Conservation (phyloP, 1,140 invertebrate genomes). For the Formica selysi region DNA sequence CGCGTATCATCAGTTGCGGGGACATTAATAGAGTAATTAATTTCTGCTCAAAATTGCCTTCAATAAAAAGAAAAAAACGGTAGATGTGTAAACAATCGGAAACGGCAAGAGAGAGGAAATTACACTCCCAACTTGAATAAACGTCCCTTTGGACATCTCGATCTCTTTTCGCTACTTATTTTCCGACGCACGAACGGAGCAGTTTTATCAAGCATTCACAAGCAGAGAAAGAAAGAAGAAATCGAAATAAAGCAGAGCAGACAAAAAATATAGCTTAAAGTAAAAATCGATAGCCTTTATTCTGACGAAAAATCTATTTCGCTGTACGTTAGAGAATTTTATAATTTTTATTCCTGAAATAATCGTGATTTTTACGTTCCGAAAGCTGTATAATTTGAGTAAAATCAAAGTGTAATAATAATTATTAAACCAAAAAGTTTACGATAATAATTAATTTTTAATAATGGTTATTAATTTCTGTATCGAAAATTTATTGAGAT, state of each 20-base stretch:
- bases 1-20: background rate
- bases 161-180: conserved; percentile 43
- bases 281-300: conserved; percentile 40
- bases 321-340: background rate
- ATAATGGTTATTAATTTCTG: background rate
- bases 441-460: background rate
- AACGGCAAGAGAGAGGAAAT: conserved; percentile 35
- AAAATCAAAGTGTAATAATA: background rate
- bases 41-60: conserved; percentile 36
- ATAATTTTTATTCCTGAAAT: background rate
- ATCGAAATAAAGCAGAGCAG: conserved; percentile 3
- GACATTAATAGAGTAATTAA: conserved; percentile 24
- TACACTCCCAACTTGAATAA: conserved; percentile 37
- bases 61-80: background rate
- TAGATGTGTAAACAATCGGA: conserved; percentile 22
- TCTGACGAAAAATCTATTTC: conserved; percentile 13
- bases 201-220: conserved; percentile 8
- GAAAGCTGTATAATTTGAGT: background rate
- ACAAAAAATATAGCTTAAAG: conserved; percentile 38
- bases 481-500: background rate
- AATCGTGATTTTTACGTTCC: background rate
- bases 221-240: conserved; percentile 13
- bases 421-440: background rate
- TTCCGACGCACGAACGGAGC: conserved; percentile 21
- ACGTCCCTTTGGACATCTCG: conserved; percentile 38